These are phyloP conservation scores for Bufotes viridis DNA, from an alignment of 2,797 vertebrate genomes.

Conservation along the genomic window DNA sequence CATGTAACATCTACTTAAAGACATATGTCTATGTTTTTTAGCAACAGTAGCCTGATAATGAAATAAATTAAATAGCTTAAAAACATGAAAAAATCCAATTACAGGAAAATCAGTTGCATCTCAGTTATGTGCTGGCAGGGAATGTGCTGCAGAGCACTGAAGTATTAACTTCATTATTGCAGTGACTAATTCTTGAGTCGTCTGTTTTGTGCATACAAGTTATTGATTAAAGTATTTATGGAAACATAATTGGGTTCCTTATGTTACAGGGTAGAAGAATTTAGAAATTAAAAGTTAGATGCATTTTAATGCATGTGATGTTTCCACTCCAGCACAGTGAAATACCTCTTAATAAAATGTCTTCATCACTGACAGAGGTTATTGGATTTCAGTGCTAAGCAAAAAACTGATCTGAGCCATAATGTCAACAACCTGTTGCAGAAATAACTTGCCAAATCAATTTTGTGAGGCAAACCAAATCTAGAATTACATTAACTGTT, in stretches of 20 bases:
- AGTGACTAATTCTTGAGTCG: constrained; percentile 18
- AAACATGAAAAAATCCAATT: constrained; percentile 3
- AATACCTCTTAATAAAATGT: not conserved
- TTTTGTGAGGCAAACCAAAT: no score
- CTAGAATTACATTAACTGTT: no score
- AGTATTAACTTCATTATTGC: constrained; percentile 23
- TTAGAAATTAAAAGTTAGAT: not conserved
- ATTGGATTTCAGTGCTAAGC: not conserved
- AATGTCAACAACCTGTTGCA: not conserved
- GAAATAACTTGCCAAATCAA: no score
- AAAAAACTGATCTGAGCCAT: not conserved
- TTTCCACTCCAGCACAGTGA: not conserved
- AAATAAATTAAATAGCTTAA: constrained; percentile 4
- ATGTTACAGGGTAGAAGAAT: not conserved
- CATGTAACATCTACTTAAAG: constrained; percentile 13
- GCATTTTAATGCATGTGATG: not conserved
- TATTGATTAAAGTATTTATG: constrained; percentile 44
- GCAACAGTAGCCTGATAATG: not conserved
- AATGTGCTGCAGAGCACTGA: not conserved
- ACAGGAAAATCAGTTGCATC: constrained; percentile 18
- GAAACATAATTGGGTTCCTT: constrained; percentile 34
- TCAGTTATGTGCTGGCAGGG: not conserved
- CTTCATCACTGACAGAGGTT: not conserved
- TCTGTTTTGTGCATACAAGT: constrained; percentile 20
- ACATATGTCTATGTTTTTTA: constrained; percentile 3